These are phyloP conservation scores for Cavia porcellus DNA, from an alignment of 2,113 vertebrate genomes.

Conservation along the genomic window DNA sequence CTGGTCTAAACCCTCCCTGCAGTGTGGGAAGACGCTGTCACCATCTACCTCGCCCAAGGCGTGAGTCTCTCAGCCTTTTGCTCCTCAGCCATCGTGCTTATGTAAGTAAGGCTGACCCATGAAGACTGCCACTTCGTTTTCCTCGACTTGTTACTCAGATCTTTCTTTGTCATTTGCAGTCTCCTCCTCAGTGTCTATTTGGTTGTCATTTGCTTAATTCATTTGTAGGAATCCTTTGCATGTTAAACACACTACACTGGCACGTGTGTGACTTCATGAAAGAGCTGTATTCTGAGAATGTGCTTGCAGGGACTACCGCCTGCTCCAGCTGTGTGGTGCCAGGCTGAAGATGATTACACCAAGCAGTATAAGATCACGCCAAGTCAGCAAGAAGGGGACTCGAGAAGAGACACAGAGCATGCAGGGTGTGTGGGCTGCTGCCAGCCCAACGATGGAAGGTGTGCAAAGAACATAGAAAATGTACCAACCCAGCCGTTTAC, in stretches of 20 bases:
- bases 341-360: too few species aligned
- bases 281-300: neutral
- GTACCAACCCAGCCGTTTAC: neutral
- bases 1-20: rapidly evolving
- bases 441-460: neutral
- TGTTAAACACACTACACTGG: neutral
- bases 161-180: neutral
- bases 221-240: neutral
- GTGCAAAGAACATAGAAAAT: neutral
- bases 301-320: neutral
- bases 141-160: neutral
- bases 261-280: neutral
- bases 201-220: neutral
- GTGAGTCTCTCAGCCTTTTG: rapidly evolving
- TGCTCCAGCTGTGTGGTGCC: neutral
- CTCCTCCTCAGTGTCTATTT: neutral
- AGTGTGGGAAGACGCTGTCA: rapidly evolving
- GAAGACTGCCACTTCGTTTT: neutral
- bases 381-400: too few species aligned
- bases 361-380: too few species aligned
- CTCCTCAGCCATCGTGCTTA: neutral
- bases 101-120: too few species aligned
- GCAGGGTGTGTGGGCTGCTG: neutral
- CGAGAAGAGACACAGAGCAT: neutral
- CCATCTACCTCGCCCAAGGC: neutral